Conservation (phyloP, 2,797 vertebrate species). For the Hephaestus fuliginosus region DNA sequence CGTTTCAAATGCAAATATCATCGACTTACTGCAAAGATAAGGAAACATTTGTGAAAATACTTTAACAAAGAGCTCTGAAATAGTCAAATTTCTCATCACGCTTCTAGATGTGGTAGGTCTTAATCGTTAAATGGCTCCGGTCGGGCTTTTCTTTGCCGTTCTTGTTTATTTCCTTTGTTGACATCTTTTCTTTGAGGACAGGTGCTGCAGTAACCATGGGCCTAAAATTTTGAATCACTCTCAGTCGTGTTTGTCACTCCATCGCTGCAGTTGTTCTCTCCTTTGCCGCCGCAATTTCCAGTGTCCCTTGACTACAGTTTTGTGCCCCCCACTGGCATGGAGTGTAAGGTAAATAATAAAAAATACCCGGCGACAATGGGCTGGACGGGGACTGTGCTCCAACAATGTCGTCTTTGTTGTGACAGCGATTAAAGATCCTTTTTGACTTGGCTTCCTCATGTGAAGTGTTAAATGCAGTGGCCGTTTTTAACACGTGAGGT, state of each 20-base stretch:
- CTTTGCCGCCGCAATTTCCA: slow-evolving; percentile 27
- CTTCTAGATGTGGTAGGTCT: neutral
- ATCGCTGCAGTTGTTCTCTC: slow-evolving; percentile 24
- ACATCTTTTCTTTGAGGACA: slow-evolving; percentile 10
- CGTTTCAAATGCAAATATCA: neutral
- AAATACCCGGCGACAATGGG: slow-evolving; percentile 15
- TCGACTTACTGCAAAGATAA: neutral
- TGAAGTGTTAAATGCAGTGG: neutral
- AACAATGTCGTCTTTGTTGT: neutral
- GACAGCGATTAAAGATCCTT: slow-evolving; percentile 10
- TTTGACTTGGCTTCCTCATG: neutral
- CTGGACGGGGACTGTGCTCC: neutral
- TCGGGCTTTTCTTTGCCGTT: slow-evolving; percentile 1
- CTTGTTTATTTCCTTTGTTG: neutral
- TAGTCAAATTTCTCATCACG: neutral
- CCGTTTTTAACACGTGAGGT: neutral
- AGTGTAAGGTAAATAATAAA: slow-evolving; percentile 21
- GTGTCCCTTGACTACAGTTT: slow-evolving; percentile 49
- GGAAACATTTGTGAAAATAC: neutral
- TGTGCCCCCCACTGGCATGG: slow-evolving; percentile 29
- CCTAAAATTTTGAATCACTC: slow-evolving; percentile 17
- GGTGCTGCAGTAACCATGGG: slow-evolving; percentile 8
- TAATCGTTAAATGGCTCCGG: neutral
- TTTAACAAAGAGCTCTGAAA: neutral
- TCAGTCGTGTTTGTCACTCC: slow-evolving; percentile 24